These are phyloP conservation scores for Erynnis tages DNA, from an alignment of 2,888 invertebrate species.

Conservation along the genomic window DNA sequence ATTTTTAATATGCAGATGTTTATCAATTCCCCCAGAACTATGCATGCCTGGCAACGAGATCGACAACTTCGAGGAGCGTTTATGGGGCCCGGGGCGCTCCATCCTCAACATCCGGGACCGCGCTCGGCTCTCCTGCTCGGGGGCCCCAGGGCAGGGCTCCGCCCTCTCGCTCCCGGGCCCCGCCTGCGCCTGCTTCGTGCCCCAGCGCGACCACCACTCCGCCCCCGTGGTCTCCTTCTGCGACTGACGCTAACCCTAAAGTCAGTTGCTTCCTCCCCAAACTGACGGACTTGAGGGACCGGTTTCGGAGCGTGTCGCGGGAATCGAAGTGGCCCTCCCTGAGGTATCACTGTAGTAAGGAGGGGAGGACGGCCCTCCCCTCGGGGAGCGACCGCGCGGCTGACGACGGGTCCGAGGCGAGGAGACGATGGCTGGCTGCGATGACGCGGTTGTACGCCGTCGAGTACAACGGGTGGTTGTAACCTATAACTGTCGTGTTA, in stretches of 20 bases:
- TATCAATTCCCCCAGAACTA: slow-evolving; percentile 43
- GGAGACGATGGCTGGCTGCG: slow-evolving; percentile 45
- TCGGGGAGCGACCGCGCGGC: slow-evolving; percentile 5
- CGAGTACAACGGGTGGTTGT: slow-evolving; percentile 43
- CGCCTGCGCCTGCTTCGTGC: slow-evolving; percentile 70
- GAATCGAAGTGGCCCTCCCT: no score
- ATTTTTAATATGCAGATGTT: not conserved
- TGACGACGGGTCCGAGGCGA: slow-evolving; percentile 49
- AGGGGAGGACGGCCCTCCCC: no score
- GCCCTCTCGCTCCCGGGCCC: slow-evolving; percentile 71
- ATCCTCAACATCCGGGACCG: slow-evolving; percentile 62
- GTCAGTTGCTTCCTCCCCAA: slow-evolving; percentile 32
- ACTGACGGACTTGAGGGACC: not conserved
- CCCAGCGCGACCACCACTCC: slow-evolving; percentile 76
- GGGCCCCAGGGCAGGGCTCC: slow-evolving; percentile 64
- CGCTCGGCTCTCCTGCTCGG: slow-evolving; percentile 67
- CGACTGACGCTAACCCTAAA: slow-evolving; percentile 66
- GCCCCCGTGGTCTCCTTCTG: slow-evolving; percentile 84
- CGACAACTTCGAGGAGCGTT: slow-evolving; percentile 44
- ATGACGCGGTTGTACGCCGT: slow-evolving; percentile 51
- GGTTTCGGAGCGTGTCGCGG: no score
- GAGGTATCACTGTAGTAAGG: no score
- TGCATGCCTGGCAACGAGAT: slow-evolving; percentile 43
- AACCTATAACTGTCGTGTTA: not conserved
- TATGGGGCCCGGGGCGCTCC: slow-evolving; percentile 57